Conservation (phyloP, 64 coral and sea anemone genomes). For the Actinia tenebrosa region DNA sequence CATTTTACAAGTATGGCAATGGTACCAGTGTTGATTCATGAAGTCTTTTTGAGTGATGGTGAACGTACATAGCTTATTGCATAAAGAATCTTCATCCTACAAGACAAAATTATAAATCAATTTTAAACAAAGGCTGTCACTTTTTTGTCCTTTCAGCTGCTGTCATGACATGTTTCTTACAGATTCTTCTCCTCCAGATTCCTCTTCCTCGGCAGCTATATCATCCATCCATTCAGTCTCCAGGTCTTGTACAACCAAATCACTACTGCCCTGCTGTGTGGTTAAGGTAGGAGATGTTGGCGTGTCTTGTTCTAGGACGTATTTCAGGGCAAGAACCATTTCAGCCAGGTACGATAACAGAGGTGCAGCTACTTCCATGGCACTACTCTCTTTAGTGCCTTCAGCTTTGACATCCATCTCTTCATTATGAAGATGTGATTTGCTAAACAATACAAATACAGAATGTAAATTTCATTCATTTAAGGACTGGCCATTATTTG, state of each 20-base stretch:
- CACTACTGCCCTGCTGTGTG: slow-evolving; percentile 43
- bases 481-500: too few relatives aligned
- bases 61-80: slow-evolving; percentile 96
- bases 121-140: neutral
- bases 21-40: slow-evolving; percentile 99
- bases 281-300: slow-evolving; percentile 41
- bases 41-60: slow-evolving; percentile 96
- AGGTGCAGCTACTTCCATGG: slow-evolving; percentile 69
- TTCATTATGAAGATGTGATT: slow-evolving; percentile 25
- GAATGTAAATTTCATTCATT: neutral
- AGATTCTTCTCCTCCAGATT: slow-evolving; percentile 91
- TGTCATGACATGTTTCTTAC: slow-evolving; percentile 36
- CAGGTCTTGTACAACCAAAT: slow-evolving; percentile 70
- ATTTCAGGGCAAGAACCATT: slow-evolving; percentile 75
- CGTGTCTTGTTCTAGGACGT: slow-evolving; percentile 68
- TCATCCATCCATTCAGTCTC: slow-evolving; percentile 97
- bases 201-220: slow-evolving; percentile 84
- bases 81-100: slow-evolving; percentile 93
- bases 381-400: slow-evolving; percentile 70
- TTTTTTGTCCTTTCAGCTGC: neutral
- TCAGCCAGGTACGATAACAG: slow-evolving; percentile 84
- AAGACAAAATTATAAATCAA: neutral
- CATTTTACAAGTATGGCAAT: slow-evolving; percentile 99
- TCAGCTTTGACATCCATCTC: slow-evolving; percentile 37
- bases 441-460: slow-evolving; percentile 26